phyloP scores from a whole-genome alignment of 2,797 vertebrate species.

The Myripristis jacobus region DNA sequence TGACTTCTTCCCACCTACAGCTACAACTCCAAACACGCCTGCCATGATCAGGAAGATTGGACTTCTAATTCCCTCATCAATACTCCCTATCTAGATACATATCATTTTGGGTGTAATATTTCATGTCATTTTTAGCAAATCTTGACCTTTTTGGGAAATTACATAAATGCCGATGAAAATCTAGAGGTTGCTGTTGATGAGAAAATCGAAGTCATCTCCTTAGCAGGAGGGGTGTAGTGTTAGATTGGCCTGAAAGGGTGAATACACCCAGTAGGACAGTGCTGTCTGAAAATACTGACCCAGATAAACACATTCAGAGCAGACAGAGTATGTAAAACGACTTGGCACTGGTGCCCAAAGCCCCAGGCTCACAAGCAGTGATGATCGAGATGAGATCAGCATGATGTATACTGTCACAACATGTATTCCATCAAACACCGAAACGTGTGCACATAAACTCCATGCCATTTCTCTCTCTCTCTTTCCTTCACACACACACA shows the following conservation, averaged over 20 bases:
- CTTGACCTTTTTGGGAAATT: conserved; percentile 5
- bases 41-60: conserved; percentile 69
- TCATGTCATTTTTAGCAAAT: conserved; percentile 2
- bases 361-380: conserved; percentile 66
- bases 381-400: conserved; percentile 72
- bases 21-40: conserved; percentile 69
- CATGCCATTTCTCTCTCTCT: conserved; percentile 3
- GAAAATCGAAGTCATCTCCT: conserved; percentile 76
- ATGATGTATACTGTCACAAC: conserved; percentile 72
- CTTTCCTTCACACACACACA: conserved; percentile 3
- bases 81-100: conserved; percentile 33
- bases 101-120: not conserved
- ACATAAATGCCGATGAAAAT: conserved; percentile 7
- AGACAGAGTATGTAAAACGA: conserved; percentile 67
- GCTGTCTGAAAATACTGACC: conserved; percentile 62
- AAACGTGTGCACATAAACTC: conserved; percentile 24
- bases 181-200: conserved; percentile 66
- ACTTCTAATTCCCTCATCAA: conserved; percentile 76
- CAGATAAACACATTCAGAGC: conserved; percentile 66
- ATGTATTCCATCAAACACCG: conserved; percentile 56
- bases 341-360: conserved; percentile 61
- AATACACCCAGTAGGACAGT: conserved; percentile 65
- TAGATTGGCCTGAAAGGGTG: conserved; percentile 63
- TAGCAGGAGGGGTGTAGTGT: conserved; percentile 63
- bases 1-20: conserved; percentile 59